phyloP scores from a whole-genome alignment of 2,888 invertebrate genomes.

The Epistrophe eligans region DNA sequence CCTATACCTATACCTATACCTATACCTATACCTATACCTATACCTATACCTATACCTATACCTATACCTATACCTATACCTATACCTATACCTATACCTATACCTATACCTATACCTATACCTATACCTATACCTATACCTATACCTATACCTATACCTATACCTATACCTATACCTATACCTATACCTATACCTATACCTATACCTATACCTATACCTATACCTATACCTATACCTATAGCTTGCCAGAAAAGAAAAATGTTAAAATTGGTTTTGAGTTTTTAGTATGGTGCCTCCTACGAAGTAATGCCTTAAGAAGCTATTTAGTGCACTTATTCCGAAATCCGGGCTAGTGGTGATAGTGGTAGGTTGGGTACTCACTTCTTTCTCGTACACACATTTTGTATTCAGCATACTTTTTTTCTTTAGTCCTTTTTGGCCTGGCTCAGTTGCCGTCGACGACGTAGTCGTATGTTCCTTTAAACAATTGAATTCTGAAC shows the following conservation, averaged over 20 bases:
- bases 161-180: too few species aligned
- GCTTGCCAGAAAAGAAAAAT: neutral
- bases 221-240: too few species aligned
- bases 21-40: too few species aligned
- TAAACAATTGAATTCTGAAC: conserved; percentile 71
- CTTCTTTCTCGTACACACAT: conserved; percentile 25
- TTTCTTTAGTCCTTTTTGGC: conserved; percentile 12
- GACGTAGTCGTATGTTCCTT: conserved; percentile 29
- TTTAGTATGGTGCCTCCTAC: neutral
- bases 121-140: too few species aligned
- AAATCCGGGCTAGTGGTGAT: conserved; percentile 15
- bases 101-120: too few species aligned
- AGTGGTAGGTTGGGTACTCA: neutral
- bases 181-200: too few species aligned
- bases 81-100: too few species aligned
- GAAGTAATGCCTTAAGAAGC: neutral
- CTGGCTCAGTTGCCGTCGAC: conserved; percentile 2
- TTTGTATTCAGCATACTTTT: conserved; percentile 41
- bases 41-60: too few species aligned
- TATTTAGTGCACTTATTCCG: neutral
- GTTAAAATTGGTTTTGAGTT: neutral
- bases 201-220: too few species aligned
- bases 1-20: too few species aligned
- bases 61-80: too few species aligned
- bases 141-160: too few species aligned